These are phyloP conservation scores for Rhopalosiphum nymphaeae DNA, from an alignment of 2,888 invertebrate genomes.

Conservation along the genomic window DNA sequence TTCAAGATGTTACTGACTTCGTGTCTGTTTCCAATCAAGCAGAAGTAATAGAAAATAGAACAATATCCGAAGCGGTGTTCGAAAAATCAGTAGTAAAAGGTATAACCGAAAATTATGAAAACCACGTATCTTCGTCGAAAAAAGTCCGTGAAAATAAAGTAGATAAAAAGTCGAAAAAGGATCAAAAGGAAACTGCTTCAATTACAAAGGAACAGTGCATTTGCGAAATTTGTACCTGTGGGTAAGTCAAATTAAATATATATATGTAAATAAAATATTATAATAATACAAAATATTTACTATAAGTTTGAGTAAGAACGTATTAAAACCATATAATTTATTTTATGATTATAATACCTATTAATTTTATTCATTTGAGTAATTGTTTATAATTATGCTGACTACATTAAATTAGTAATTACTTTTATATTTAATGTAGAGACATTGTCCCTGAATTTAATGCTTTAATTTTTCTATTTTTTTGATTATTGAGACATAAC, in stretches of 20 bases:
- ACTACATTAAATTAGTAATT: not conserved
- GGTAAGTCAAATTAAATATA: slow-evolving; percentile 75
- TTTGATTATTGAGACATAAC: not conserved
- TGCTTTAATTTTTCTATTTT: not conserved
- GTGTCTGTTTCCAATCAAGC: slow-evolving; percentile 2
- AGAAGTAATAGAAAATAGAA: slow-evolving; percentile 43
- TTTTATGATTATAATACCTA: not conserved
- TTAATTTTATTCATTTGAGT: not conserved
- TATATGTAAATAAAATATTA: not conserved
- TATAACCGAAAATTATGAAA: slow-evolving; percentile 48
- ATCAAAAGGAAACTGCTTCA: slow-evolving; percentile 44
- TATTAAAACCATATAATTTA: not conserved
- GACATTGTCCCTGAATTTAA: not conserved
- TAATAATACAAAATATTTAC: not conserved
- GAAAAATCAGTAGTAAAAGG: slow-evolving; percentile 48
- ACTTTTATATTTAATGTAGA: not conserved
- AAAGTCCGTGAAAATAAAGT: slow-evolving; percentile 45
- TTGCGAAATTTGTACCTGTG: slow-evolving; percentile 91
- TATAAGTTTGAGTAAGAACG: not conserved
- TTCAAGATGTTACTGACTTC: slow-evolving; percentile 33
- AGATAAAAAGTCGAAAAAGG: slow-evolving; percentile 26
- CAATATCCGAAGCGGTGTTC: not conserved
- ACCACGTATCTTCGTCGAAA: slow-evolving; percentile 41
- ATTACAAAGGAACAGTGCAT: slow-evolving; percentile 83
- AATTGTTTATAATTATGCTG: not conserved